These are phyloP conservation scores for Elmis aenea DNA, from an alignment of 2,888 invertebrate species.

Conservation along the genomic window DNA sequence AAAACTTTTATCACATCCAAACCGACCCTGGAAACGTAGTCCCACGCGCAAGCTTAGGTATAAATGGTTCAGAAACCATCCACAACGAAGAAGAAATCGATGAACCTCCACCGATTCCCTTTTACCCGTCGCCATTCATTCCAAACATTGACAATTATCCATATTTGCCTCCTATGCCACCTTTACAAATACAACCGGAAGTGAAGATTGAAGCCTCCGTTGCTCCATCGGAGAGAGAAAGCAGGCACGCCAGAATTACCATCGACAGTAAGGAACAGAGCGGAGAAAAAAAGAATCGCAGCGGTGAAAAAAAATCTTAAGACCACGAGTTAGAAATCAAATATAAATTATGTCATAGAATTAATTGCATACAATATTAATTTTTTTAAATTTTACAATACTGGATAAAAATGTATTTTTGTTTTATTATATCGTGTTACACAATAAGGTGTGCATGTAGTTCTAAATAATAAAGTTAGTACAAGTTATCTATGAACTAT, in stretches of 20 bases:
- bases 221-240: conserved; percentile 8
- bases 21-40: conserved; percentile 1
- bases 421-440: no score
- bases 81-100: conserved; percentile 1
- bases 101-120: conserved; percentile 3
- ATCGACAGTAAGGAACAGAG: conserved; percentile 6
- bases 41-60: not conserved
- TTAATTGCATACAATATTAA: no score
- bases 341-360: no score
- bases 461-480: no score
- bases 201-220: conserved; percentile 14
- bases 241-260: conserved; percentile 11
- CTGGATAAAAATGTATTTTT: no score
- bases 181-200: conserved; percentile 11
- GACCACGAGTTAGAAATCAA: no score
- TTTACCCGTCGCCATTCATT: conserved; percentile 5
- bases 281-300: conserved; percentile 1
- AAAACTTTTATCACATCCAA: conserved; percentile 9
- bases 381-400: no score
- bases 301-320: not conserved
- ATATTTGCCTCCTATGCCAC: conserved; percentile 1
- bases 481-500: no score
- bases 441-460: no score
- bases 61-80: not conserved
- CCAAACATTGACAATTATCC: conserved; percentile 7